Evolutionary conservation across 2,888 invertebrate species (phyloP), one percentile per base, ranked within the genome.

Genomic region (Rotaria macrura): DNA sequence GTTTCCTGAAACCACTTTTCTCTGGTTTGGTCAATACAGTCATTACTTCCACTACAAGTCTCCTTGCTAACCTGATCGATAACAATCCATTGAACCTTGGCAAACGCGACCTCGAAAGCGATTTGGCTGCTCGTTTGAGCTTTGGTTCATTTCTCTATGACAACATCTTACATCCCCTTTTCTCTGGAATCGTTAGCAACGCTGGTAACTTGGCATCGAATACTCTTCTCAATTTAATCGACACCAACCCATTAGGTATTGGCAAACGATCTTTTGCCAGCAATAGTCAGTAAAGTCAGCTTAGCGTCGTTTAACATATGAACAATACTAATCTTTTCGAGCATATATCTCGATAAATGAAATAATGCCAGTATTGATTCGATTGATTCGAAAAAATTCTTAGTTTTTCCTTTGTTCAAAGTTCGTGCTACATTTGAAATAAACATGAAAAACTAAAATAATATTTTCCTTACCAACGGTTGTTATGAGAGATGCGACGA

Each of bases 101-200:
- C 9, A 74, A 74, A 74, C 74, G 74, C 1, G 74, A 38, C 9
- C 29, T 6, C 29, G 6, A 57, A 57, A 14, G 9, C 14, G 57
- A n/a, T n/a, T n/a, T n/a, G n/a, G n/a, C n/a, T n/a, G n/a, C n/a
- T n/a, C n/a, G n/a, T n/a, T n/a, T n/a, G n/a, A n/a, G n/a, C n/a
- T n/a, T n/a, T n/a, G n/a, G n/a, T n/a, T n/a, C n/a, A n/a, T 74
- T 74, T 40, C 74, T 74, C 20, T 74, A 74, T 25, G 74, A 74
- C 23, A 74, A 74, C 25, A 74, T 74, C 3, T 12, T 40, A 14
- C 23, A 20, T 40, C 38, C 10, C 6, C 20, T 74, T 1, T 74
- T 74, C 17, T 40, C 23, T 6, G 74, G 74, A 23, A 2, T 74
- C 7, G 74, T 74, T 43, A 40, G 6, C 6, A 74, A 74, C 5